phyloP scores from a whole-genome alignment of 2,797 vertebrate genomes.

The Bradypodion ventrale region DNA sequence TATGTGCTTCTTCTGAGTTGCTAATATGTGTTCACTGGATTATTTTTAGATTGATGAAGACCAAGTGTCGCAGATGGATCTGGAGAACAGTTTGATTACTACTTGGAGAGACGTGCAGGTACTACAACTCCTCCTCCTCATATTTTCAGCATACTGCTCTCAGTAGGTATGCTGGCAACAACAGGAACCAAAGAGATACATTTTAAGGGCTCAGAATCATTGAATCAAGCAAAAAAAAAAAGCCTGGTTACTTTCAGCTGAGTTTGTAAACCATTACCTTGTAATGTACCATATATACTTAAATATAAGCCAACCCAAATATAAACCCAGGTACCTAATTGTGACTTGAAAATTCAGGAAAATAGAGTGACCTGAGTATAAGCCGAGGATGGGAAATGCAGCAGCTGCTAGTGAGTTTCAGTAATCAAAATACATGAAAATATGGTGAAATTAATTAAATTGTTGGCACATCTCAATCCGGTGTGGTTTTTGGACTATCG shows the following conservation, averaged over 20 bases:
- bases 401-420: too few relatives aligned
- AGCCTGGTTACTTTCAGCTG: not conserved
- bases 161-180: not conserved
- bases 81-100: constrained; percentile 95
- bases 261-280: not conserved
- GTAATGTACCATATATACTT: not conserved
- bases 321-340: too few relatives aligned
- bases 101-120: constrained; percentile 98
- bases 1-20: not conserved
- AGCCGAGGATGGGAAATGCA: too few relatives aligned
- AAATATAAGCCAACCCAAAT: too few relatives aligned
- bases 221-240: not conserved
- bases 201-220: not conserved
- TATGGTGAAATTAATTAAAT: too few relatives aligned
- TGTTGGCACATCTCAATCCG: too few relatives aligned
- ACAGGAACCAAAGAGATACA: not conserved
- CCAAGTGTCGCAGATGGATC: constrained; percentile 93
- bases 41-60: constrained; percentile 88
- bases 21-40: not conserved
- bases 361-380: too few relatives aligned
- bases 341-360: too few relatives aligned
- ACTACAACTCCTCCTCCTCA: constrained; percentile 5
- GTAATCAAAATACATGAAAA: too few relatives aligned
- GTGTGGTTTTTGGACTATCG: too few relatives aligned
- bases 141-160: not conserved